Evolutionary conservation across 2,113 vertebrate genomes (phyloP), one percentile per base, ranked within the genome.

Genomic region (Irena cyanogastra): DNA sequence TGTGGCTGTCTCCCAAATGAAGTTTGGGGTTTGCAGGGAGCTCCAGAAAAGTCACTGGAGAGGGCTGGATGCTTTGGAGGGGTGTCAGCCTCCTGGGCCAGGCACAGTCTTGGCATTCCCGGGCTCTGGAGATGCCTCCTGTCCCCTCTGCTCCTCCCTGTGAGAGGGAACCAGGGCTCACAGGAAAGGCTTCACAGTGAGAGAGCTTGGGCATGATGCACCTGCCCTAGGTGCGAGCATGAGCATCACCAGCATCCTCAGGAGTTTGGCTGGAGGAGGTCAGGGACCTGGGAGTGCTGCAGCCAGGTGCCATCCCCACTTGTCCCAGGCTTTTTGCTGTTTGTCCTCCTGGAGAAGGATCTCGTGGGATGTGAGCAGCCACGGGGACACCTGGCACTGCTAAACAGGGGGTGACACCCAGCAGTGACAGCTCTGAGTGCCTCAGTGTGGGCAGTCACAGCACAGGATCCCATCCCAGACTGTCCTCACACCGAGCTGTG

Each of bases 361-460:
- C 39, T 33, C 4, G 0, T 7, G 61, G 18, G 9, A 12, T 47
- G 28, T 27, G 56, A 84, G 42, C 20, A 87, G 65, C 64, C 3
- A 0, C 2, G 3, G 45, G 5, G 45, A 4, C 47, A 37, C 0
- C 4, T 6, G 64, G 44, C 33, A 23, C 10, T 10, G 2, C 63
- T 30, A 6, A 65, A 22, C 7, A 72, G 21, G 23, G 41, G 31
- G 7, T 63, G 54, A 5, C 47, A 57, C 7, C 37, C 63, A 53
- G 7, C 45, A n/a, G 37, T 0, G 3, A 24, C 0, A 2, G 35
- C 44, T 31, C n/a, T n/a, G 77, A 31, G 31, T 39, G 83, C 44
- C 16, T 15, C 65, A 26, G 33, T 1, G 9, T 0, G 5, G 16
- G 5, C 27, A 70, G 20, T 0, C 31, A 16, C 2, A 9, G 69